Evolutionary conservation across 2,113 vertebrate species (phyloP).

Genomic region (Nothoprocta perdicaria): DNA sequence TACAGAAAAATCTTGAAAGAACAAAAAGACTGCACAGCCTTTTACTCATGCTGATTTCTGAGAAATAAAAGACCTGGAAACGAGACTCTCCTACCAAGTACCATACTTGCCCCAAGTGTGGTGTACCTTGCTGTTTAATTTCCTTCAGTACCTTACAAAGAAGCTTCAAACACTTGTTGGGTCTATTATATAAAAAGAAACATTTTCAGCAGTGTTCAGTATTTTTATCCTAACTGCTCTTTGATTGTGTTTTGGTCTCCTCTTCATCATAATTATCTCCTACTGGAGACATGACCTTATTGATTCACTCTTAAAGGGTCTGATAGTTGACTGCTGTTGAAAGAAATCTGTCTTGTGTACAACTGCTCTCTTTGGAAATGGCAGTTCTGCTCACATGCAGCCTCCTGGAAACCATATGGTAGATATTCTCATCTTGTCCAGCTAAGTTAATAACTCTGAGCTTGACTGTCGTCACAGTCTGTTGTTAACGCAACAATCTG

Average conservation of each 20-base stretch:
- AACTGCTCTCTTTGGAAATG: not conserved
- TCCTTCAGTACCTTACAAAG: not conserved
- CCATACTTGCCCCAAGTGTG: not conserved
- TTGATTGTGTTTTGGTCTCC: not conserved
- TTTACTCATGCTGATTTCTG: not conserved
- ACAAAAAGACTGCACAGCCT: not conserved
- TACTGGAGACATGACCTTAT: rapidly evolving
- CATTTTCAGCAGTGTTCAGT: not conserved
- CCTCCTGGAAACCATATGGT: not conserved
- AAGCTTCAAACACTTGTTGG: not conserved
- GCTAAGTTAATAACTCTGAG: not conserved
- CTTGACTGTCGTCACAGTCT: not conserved
- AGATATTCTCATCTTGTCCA: not conserved
- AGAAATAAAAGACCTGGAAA: not conserved
- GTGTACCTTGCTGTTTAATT: not conserved
- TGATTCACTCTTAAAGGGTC: not conserved
- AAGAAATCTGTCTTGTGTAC: rapidly evolving
- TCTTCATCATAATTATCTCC: rapidly evolving
- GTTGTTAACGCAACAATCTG: not conserved
- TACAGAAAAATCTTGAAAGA: conserved; percentile 12
- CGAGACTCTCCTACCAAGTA: not conserved
- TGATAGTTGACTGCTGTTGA: not conserved
- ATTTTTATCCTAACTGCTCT: not conserved
- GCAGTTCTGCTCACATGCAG: not conserved
- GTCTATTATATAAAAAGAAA: not conserved